Evolutionary conservation across 2,888 invertebrate genomes (phyloP), one percentile per base, ranked within the genome.

Genomic region (Prenolepis imparis): DNA sequence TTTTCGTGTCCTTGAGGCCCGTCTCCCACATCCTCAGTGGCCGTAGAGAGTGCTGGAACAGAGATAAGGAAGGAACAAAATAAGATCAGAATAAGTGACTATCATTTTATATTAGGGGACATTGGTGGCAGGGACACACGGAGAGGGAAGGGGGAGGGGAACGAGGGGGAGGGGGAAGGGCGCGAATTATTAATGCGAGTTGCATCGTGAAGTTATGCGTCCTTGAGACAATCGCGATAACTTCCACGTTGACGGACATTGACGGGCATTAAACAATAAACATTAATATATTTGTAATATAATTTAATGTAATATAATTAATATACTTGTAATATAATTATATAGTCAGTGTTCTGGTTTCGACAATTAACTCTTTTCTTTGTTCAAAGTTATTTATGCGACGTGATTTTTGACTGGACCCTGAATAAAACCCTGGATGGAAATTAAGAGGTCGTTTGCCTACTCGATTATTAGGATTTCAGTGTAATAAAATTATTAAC

Each of bases 31-130:
- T 93, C 92, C 84, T 94, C 93, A 44, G 93, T 82, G 81, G 93
- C 92, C 86, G 93, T 93, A 86, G 94, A 93, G 87, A 93, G 89
- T 81, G 92, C 94, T 94, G 91, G 66, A 93, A 93, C 73, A 89
- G 61, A 89, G 66, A 89, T 80, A 82, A 73, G 83, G 74, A 90
- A 85, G 85, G 48, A 84, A 41, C 41, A 39, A 21, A 67, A 68
- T 78, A 59, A 78, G 67, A 80, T 70, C 77, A 12, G 77, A n/a
- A n/a, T 24, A 44, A 24, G 41, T 61, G 44, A 68, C 52, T 15
- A 44, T 12, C 39, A 32, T 67, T 48, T 83, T 48, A 48, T 24
- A 57, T 57, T 63, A 57, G 57, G 41, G 41, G 9, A 52, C 52
- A 52, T 52, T 52, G 52, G n/a, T 57, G 15, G 21, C 15, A 52